Conservation (phyloP, 2,113 vertebrate genomes). For the Colistium nudipinnis region DNA sequence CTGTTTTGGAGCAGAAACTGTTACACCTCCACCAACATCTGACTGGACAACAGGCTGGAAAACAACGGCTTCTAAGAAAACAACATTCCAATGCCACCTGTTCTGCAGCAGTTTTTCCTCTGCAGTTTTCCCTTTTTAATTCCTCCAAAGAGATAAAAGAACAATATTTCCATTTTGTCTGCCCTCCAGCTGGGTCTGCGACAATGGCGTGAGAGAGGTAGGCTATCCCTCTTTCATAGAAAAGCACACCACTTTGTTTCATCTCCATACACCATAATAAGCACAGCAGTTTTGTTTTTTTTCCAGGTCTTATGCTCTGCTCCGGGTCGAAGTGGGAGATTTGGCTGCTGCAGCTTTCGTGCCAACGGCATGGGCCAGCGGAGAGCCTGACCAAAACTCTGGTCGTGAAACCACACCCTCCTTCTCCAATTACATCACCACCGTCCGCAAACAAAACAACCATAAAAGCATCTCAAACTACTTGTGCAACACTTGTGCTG, state of each 20-base stretch:
- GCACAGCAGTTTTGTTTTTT: constrained; percentile 35
- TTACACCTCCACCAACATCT: constrained; percentile 30
- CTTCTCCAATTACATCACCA: constrained; percentile 31
- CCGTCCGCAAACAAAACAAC: constrained; percentile 43
- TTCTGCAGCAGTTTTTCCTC: constrained; percentile 59
- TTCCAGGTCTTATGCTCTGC: constrained; percentile 34
- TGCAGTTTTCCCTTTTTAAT: constrained; percentile 50
- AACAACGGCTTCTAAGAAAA: constrained; percentile 43
- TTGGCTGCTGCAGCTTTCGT: constrained; percentile 36
- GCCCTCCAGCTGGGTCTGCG: constrained; percentile 52
- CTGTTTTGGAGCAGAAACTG: constrained; percentile 28
- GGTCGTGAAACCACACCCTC: constrained; percentile 23
- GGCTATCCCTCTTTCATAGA: constrained; percentile 45
- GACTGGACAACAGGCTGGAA: constrained; percentile 38
- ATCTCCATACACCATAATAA: constrained; percentile 39
- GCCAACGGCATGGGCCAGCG: constrained; percentile 11
- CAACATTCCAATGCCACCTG: constrained; percentile 65
- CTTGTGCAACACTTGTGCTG: constrained; percentile 31
- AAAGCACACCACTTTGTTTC: constrained; percentile 28
- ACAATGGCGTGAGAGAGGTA: constrained; percentile 43
- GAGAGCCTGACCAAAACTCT: constrained; percentile 47
- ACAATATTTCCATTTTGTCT: constrained; percentile 56
- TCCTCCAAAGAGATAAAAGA: constrained; percentile 63
- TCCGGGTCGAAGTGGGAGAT: constrained; percentile 23
- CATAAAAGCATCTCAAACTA: constrained; percentile 12